Evolutionary conservation across 2,888 invertebrate genomes (phyloP).

Genomic region (Stenodema calcarata): DNA sequence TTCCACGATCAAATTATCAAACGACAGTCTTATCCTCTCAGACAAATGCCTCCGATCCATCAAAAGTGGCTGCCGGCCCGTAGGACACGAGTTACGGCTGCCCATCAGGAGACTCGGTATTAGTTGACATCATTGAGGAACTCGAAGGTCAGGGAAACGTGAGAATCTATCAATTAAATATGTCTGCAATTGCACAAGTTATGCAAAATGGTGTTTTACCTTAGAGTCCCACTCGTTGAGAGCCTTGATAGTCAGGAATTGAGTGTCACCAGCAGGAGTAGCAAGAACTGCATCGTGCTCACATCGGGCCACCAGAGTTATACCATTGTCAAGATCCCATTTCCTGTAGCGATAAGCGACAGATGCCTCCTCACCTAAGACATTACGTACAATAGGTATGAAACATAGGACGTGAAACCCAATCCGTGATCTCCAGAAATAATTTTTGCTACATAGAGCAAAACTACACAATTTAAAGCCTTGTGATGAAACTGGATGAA

Average conservation of each 20-base stretch:
- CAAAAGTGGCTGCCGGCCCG: neutral
- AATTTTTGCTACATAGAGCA: too few relatives aligned
- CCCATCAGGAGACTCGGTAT: neutral
- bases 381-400: neutral
- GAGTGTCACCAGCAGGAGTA: conserved; percentile 85
- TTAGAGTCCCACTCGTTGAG: conserved; percentile 99
- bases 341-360: conserved; percentile 96
- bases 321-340: conserved; percentile 93
- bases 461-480: too few relatives aligned
- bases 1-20: too few relatives aligned
- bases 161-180: too few relatives aligned
- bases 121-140: neutral
- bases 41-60: neutral
- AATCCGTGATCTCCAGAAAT: too few relatives aligned
- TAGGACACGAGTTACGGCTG: neutral
- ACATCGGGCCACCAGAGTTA: conserved; percentile 90
- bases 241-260: conserved; percentile 95
- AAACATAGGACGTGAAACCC: too few relatives aligned
- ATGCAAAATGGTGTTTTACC: too few relatives aligned
- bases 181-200: too few relatives aligned
- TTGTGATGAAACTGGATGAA: too few relatives aligned
- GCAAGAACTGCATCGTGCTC: conserved; percentile 95
- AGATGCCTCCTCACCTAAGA: conserved; percentile 82
- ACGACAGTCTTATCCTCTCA: neutral
- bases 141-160: too few relatives aligned